Base-by-base conservation (phyloP, 2,113 vertebrate species). In the Callaeas wilsoni region DNA sequence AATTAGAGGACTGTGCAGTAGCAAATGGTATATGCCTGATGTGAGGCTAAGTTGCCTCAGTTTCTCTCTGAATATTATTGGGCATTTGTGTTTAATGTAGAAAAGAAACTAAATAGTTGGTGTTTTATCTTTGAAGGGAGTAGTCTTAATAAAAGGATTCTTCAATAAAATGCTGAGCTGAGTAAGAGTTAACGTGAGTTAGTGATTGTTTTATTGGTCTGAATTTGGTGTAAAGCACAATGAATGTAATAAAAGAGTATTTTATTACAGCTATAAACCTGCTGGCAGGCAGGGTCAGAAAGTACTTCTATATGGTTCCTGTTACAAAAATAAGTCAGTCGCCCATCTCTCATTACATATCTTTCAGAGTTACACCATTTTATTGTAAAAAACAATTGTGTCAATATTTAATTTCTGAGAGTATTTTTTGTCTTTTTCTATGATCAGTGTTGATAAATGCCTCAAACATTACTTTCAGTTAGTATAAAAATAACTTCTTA, bases 181-280 rank as follows among this genome's bases (percentile, higher is more conserved):
- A 42, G 3, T 78, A 78, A 47, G 16, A 49, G 29, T 21, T 94
- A 59, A 39, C 0, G 0, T 39, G 13, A 22, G 6, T 35, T 14
- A 30, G 13, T 11, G n/a, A 1, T 20, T 30, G 33, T 81, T 59
- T 49, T 19, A 46, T 76, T 75, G 32, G 4, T 90, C n/a, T 64
- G 49, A 79, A 30, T 23, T n/a, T 7, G 0, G 5, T 55, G 29
- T 52, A 35, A 63, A 63, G 47, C 27, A 35, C 56, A 63, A 55
- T 59, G 9, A 74, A 59, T 76, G 16, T 63, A 73, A 86, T 92
- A 49, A 83, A 86, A 84, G 7, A 20, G 25, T 74, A 44, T 32
- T 56, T 92, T 80, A 88, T 65, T 78, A n/a, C 16, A 18, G 56
- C 44, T 70, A 19, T 78, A 41, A 89, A 78, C 52, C 64, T 75